Conservation (phyloP, 2,113 vertebrate species). For the Myxocyprinus asiaticus region DNA sequence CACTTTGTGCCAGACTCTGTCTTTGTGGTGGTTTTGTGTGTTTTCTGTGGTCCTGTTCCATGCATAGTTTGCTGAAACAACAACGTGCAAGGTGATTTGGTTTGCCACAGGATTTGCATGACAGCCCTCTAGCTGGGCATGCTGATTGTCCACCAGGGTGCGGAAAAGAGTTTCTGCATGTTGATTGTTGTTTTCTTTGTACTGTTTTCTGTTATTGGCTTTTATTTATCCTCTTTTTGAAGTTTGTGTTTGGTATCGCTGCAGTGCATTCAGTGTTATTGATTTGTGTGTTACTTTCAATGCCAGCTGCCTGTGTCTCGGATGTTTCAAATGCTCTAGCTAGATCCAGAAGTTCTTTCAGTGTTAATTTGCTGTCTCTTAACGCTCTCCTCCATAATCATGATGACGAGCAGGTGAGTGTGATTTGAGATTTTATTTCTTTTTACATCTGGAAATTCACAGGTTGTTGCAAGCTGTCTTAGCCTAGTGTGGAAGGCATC, state of each 20-base stretch:
- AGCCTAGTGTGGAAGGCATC: background rate
- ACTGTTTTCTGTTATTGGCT: background rate
- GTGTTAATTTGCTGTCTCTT: background rate
- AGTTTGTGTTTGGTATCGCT: background rate
- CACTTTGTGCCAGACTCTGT: background rate
- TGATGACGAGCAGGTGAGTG: background rate
- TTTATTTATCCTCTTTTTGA: too few relatives aligned
- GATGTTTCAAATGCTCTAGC: background rate
- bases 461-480: background rate
- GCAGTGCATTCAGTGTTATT: background rate
- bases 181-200: background rate
- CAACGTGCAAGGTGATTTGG: background rate
- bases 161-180: constrained; percentile 12
- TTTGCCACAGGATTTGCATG: background rate
- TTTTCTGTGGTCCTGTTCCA: background rate
- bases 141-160: background rate
- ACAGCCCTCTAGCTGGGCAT: background rate
- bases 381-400: background rate
- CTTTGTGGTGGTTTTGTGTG: background rate
- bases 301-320: background rate
- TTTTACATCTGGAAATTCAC: background rate
- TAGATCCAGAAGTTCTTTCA: background rate
- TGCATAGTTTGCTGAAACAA: background rate
- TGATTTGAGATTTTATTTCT: background rate
- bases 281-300: background rate